These are phyloP conservation scores for Darevskia nairensis DNA, from an alignment of 2,797 vertebrate genomes.

Conservation along the genomic window DNA sequence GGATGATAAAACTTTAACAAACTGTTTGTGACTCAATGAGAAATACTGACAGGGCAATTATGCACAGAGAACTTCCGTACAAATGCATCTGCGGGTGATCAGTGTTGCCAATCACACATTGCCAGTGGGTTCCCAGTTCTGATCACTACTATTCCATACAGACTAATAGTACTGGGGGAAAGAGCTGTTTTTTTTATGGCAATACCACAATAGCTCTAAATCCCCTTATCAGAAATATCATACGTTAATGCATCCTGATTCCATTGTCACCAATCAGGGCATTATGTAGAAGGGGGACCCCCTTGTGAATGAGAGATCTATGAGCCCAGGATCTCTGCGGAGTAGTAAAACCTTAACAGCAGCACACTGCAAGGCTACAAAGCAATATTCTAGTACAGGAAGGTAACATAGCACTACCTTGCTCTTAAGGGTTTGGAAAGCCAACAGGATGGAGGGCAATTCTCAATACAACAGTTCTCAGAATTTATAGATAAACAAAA, in stretches of 20 bases:
- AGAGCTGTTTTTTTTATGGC: not conserved
- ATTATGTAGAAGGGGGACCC: not conserved
- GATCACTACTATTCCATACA: not conserved
- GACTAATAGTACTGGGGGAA: not conserved
- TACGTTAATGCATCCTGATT: not conserved
- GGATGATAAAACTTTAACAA: not conserved
- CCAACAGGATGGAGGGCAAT: not conserved
- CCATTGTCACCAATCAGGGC: not conserved
- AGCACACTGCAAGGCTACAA: not conserved
- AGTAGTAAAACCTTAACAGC: constrained; percentile 12
- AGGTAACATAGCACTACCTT: not conserved
- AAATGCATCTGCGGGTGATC: not conserved
- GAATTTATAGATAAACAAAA: not conserved
- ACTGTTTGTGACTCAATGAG: not conserved
- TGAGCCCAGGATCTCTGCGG: not conserved
- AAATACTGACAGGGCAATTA: not conserved
- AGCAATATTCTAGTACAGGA: not conserved
- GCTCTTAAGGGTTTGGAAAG: not conserved
- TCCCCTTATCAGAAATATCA: not conserved
- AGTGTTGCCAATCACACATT: not conserved
- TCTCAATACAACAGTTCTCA: not conserved
- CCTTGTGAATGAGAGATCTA: not conserved
- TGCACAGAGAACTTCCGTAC: too few relatives aligned
- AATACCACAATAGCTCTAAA: not conserved
- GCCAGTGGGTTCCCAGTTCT: not conserved